phyloP scores from a whole-genome alignment of 1,140 invertebrate species.

The Globodera rostochiensis region DNA sequence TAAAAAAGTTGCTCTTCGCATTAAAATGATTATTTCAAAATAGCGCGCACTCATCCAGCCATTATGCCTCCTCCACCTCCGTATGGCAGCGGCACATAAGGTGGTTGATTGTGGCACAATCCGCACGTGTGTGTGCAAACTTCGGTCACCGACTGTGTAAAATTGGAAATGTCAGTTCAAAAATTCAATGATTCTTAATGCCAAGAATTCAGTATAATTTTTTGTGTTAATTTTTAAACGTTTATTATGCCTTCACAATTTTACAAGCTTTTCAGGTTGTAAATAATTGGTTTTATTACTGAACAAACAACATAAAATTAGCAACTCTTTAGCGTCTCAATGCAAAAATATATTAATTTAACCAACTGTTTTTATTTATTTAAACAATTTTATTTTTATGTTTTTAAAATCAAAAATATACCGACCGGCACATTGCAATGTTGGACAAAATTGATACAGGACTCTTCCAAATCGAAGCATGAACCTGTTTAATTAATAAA shows the following conservation, averaged over 20 bases:
- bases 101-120: not conserved
- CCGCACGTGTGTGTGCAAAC: constrained; percentile 1
- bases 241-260: not conserved
- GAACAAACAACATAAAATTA: not conserved
- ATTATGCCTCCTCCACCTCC: not conserved
- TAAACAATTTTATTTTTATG: not conserved
- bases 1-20: no score
- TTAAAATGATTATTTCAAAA: no score
- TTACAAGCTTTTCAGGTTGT: no score
- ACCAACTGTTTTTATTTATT: no score
- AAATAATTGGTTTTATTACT: not conserved
- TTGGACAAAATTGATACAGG: not conserved
- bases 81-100: not conserved
- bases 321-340: no score
- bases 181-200: no score
- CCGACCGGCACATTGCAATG: constrained; percentile 1
- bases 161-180: not conserved
- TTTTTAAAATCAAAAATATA: no score
- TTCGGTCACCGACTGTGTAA: not conserved
- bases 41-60: not conserved
- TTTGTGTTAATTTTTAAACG: not conserved
- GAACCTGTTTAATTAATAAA: not conserved
- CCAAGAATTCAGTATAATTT: not conserved
- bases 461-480: constrained; percentile 9
- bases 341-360: no score